phyloP scores from a whole-genome alignment of 2,797 vertebrate species.

The Leuciscus waleckii region DNA sequence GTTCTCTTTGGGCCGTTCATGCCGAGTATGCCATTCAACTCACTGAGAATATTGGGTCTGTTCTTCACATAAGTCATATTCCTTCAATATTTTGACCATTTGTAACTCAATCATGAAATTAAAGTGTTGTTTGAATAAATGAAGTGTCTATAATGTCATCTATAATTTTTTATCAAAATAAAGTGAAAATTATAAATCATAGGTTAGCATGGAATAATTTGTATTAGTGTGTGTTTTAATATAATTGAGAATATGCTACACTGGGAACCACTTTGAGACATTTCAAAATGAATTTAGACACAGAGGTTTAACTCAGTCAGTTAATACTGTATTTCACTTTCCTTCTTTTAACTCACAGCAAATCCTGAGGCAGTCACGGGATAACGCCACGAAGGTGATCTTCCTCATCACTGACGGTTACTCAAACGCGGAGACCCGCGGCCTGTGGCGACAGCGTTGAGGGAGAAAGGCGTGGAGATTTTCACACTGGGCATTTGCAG shows the following conservation, averaged over 20 bases:
- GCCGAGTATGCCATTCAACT: too few relatives aligned
- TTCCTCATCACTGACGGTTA: conserved; percentile 98
- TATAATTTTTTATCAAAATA: background rate
- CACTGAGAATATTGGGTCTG: background rate
- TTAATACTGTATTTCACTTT: background rate
- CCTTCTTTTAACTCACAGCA: conserved; percentile 79
- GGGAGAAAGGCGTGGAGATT: conserved; percentile 94
- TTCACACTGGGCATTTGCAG: conserved; percentile 98
- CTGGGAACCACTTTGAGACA: too few relatives aligned
- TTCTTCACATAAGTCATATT: background rate
- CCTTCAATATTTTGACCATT: background rate
- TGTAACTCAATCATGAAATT: background rate
- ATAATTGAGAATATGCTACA: background rate
- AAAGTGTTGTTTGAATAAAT: background rate
- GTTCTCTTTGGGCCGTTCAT: too few relatives aligned
- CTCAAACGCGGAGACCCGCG: conserved; percentile 96
- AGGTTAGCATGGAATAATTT: too few relatives aligned
- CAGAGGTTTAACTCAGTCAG: background rate
- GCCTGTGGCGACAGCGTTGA: conserved; percentile 87
- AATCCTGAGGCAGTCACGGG: conserved; percentile 91
- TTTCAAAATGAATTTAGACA: too few relatives aligned
- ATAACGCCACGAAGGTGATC: conserved; percentile 91
- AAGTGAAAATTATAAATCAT: background rate
- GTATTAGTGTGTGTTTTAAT: background rate
- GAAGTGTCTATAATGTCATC: too few relatives aligned